A percentile compares a stretch with the other conserved stretches of the same genome.
phyloP scores from a whole-genome alignment of 2,113 vertebrate species.

The Monopterus albus region DNA sequence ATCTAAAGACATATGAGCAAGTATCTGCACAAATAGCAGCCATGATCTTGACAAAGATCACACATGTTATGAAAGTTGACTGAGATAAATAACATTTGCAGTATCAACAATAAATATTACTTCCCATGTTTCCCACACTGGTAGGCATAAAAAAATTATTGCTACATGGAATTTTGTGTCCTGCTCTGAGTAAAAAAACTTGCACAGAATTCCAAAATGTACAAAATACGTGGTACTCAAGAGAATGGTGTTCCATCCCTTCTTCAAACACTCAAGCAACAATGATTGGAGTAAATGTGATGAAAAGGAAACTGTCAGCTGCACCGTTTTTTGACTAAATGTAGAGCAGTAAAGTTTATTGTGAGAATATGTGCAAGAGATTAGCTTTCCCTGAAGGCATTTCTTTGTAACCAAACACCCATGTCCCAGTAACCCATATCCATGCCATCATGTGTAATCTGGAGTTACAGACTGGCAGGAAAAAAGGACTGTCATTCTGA shows the following conservation, averaged over 20 bases:
- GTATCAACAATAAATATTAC: constrained; percentile 2
- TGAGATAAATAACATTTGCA: not conserved
- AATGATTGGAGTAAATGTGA: constrained; percentile 19
- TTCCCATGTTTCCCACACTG: constrained; percentile 1
- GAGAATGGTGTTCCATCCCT: constrained; percentile 19
- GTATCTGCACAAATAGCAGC: constrained; percentile 56
- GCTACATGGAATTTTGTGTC: constrained; percentile 23
- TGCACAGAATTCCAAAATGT: constrained; percentile 21
- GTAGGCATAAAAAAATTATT: not conserved
- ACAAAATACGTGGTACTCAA: constrained; percentile 7
- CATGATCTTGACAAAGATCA: constrained; percentile 37
- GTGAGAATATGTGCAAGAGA: constrained; percentile 53
- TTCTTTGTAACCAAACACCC: constrained; percentile 49
- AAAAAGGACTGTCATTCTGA: constrained; percentile 67
- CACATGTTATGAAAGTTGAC: not conserved
- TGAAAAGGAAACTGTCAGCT: constrained; percentile 53
- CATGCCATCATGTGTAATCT: constrained; percentile 46
- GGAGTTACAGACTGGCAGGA: constrained; percentile 59
- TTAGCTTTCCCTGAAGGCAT: constrained; percentile 48
- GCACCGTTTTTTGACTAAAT: constrained; percentile 46
- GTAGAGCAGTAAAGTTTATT: constrained; percentile 63
- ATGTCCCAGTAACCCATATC: constrained; percentile 73
- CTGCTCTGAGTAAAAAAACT: constrained; percentile 20
- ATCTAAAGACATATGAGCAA: constrained; percentile 30
- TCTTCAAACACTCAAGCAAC: constrained; percentile 16